Evolutionary conservation across 2,113 vertebrate species (phyloP).

Genomic region (Lagopus leucura): DNA sequence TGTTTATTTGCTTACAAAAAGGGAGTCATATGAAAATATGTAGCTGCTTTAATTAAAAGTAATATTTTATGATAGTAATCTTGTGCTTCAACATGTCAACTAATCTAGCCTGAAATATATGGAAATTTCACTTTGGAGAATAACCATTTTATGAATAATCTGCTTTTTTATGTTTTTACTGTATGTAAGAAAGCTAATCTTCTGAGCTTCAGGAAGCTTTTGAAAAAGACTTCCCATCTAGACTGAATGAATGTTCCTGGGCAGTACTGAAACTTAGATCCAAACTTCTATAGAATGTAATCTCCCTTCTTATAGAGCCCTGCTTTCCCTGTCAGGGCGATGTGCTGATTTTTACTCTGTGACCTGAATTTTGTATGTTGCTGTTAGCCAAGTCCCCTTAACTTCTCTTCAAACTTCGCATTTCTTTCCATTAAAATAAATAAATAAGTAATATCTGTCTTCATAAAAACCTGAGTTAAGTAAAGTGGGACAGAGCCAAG

Average conservation of each 20-base stretch:
- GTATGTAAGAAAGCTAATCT: neutral
- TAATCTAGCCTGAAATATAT: neutral
- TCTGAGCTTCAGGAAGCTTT: neutral
- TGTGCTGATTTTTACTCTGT: neutral
- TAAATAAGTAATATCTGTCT: no score
- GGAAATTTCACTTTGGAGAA: neutral
- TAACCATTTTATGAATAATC: neutral
- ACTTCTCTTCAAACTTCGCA: neutral
- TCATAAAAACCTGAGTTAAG: neutral
- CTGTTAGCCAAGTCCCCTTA: neutral
- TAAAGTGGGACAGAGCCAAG: neutral
- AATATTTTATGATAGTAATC: neutral
- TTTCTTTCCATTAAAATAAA: neutral
- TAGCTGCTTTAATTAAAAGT: neutral
- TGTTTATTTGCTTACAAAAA: neutral
- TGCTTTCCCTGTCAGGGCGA: neutral
- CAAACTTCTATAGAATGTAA: neutral
- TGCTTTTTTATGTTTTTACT: neutral
- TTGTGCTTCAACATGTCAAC: neutral
- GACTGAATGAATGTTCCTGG: neutral
- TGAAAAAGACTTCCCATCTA: neutral
- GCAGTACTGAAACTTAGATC: neutral
- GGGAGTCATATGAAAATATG: neutral
- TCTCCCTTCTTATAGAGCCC: neutral
- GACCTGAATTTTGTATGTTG: neutral